A percentile compares a stretch with the other conserved stretches of the same genome.
phyloP scores from a whole-genome alignment of 1,140 invertebrate species.

The Thrips palmi region DNA sequence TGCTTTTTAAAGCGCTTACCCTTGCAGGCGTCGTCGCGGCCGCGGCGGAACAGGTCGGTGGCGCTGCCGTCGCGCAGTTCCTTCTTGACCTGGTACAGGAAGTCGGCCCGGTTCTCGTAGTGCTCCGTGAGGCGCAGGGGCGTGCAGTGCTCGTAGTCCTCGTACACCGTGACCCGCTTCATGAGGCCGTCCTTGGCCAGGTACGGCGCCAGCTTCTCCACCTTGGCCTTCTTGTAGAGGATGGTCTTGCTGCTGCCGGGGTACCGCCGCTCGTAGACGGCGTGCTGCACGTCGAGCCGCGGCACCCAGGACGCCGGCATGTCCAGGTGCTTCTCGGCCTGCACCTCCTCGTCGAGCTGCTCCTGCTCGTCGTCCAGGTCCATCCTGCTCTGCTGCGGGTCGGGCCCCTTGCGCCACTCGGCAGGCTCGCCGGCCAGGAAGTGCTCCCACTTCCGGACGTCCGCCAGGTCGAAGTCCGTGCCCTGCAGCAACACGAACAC shows the following conservation, averaged over 20 bases:
- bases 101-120: constrained; percentile 49
- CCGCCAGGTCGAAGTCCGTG: constrained; percentile 35
- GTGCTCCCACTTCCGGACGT: constrained; percentile 44
- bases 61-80: constrained; percentile 34
- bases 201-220: constrained; percentile 63
- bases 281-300: constrained; percentile 40
- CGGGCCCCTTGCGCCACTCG: constrained; percentile 22
- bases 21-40: constrained; percentile 45
- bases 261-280: constrained; percentile 54
- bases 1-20: constrained; percentile 27
- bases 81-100: constrained; percentile 35
- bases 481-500: too few relatives aligned
- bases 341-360: constrained; percentile 27
- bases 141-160: constrained; percentile 42
- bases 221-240: constrained; percentile 51
- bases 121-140: constrained; percentile 41
- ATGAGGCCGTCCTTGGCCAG: constrained; percentile 47
- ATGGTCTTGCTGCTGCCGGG: constrained; percentile 49
- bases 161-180: constrained; percentile 43
- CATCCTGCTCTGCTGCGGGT: constrained; percentile 18
- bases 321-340: constrained; percentile 54
- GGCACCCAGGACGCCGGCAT: constrained; percentile 64
- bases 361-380: constrained; percentile 27
- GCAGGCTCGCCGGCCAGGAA: constrained; percentile 43
- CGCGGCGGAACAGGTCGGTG: constrained; percentile 45